Conservation (phyloP, 1,140 invertebrate genomes). For the Calephelis virginiensis region DNA sequence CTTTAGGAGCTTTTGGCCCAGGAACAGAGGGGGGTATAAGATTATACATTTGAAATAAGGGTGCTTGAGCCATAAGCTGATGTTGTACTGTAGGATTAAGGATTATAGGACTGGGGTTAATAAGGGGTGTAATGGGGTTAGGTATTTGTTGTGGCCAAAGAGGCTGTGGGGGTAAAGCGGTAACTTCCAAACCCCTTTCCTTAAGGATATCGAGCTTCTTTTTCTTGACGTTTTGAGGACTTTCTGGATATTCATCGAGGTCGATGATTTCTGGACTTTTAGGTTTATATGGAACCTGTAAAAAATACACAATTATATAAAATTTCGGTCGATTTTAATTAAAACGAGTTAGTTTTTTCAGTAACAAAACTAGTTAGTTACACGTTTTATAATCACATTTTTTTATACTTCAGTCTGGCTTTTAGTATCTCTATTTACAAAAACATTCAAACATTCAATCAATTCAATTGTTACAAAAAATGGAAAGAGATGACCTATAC, state of each 20-base stretch:
- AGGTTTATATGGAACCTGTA: constrained; percentile 77
- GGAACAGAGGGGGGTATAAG: constrained; percentile 47
- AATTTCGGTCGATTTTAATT: no score
- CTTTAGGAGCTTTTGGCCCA: constrained; percentile 77
- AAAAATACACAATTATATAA: constrained; percentile 15
- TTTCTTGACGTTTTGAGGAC: constrained; percentile 80
- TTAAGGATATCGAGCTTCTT: constrained; percentile 86
- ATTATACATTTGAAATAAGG: constrained; percentile 77
- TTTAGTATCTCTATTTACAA: no score
- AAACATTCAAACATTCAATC: no score
- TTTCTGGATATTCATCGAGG: constrained; percentile 77
- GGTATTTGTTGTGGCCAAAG: constrained; percentile 39
- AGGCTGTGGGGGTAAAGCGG: constrained; percentile 76
- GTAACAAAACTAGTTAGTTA: no score
- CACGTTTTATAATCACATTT: no score
- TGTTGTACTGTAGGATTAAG: constrained; percentile 68
- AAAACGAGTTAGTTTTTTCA: no score
- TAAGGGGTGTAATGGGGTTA: constrained; percentile 36
- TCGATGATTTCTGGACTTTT: constrained; percentile 83
- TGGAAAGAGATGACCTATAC: no score
- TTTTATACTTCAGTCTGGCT: no score
- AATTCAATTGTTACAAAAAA: no score
- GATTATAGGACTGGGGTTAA: constrained; percentile 41
- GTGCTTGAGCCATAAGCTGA: constrained; percentile 76
- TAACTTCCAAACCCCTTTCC: constrained; percentile 85